Conservation (phyloP, 2,797 vertebrate species). For the Sphenodon punctatus region DNA sequence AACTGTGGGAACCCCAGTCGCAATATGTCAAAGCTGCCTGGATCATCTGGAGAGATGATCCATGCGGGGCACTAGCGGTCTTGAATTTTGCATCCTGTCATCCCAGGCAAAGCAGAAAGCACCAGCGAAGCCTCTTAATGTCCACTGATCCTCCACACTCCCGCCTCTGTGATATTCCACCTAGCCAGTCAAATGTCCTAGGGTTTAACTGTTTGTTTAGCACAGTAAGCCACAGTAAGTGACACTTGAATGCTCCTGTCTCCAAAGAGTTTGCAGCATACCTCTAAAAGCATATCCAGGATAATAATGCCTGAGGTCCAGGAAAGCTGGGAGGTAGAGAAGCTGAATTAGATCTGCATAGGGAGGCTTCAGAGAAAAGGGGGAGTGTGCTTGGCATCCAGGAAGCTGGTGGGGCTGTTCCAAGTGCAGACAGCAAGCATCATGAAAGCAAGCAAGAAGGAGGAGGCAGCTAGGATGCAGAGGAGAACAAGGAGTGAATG, state of each 20-base stretch:
- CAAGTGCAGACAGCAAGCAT: too few species aligned
- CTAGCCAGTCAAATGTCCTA: not conserved
- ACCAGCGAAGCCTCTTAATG: not conserved
- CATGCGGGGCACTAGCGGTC: not conserved
- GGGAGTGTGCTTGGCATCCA: not conserved
- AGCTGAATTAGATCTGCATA: not conserved
- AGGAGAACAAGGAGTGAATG: conserved; percentile 23
- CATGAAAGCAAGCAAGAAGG: not conserved
- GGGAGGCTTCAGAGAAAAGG: not conserved
- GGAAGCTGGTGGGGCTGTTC: not conserved
- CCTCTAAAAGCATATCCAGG: not conserved
- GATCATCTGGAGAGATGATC: not conserved
- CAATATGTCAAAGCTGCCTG: not conserved
- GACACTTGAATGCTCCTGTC: not conserved
- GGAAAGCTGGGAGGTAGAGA: not conserved
- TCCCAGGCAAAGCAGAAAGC: not conserved
- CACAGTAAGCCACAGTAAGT: not conserved
- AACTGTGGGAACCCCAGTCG: not conserved
- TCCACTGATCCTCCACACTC: not conserved
- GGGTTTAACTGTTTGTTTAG: not conserved
- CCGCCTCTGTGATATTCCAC: not conserved
- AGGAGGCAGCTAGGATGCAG: conserved; percentile 1
- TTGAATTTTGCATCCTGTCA: not conserved
- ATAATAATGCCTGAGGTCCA: not conserved
- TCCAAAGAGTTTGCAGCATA: not conserved